Conservation (phyloP, 2,113 vertebrate genomes). For the Pristiophorus japonicus region DNA sequence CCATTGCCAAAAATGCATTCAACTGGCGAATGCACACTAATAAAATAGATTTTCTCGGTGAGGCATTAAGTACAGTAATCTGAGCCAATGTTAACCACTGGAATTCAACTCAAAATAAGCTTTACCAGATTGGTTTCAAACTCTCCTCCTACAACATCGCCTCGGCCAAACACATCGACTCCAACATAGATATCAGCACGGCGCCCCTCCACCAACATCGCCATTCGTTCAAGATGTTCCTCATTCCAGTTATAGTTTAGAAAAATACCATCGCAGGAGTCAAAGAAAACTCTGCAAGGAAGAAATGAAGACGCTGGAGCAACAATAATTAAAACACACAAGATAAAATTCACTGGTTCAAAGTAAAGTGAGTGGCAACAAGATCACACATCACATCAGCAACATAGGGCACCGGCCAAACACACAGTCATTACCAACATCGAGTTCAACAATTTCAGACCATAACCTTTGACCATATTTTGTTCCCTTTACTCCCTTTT, state of each 20-base stretch:
- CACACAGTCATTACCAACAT: too few species aligned
- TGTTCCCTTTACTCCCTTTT: too few species aligned
- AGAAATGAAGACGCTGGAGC: not conserved
- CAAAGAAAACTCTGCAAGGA: slow-evolving; percentile 71
- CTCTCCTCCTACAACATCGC: slow-evolving; percentile 72
- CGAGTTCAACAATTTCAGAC: too few species aligned
- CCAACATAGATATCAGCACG: slow-evolving; percentile 72
- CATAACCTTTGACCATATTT: too few species aligned
- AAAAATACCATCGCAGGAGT: slow-evolving; percentile 83
- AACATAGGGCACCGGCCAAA: not conserved
- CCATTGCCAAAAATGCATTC: not conserved
- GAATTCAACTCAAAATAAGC: not conserved
- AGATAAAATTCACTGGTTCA: not conserved
- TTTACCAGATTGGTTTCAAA: slow-evolving; percentile 77
- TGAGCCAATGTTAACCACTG: too few species aligned
- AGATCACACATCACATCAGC: not conserved
- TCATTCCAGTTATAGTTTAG: slow-evolving; percentile 96
- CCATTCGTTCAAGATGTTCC: slow-evolving; percentile 62
- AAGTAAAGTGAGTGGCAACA: not conserved
- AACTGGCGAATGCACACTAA: too few species aligned
- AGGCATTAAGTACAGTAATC: not conserved
- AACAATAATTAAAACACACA: not conserved
- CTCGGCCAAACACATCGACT: slow-evolving; percentile 82
- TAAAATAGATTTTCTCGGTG: not conserved
- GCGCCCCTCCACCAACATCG: slow-evolving; percentile 45